Percentiles rank a stretch among this genome's conserved stretches.
phyloP scores from a whole-genome alignment of 2,797 vertebrate species.

The Sebastes alutus region DNA sequence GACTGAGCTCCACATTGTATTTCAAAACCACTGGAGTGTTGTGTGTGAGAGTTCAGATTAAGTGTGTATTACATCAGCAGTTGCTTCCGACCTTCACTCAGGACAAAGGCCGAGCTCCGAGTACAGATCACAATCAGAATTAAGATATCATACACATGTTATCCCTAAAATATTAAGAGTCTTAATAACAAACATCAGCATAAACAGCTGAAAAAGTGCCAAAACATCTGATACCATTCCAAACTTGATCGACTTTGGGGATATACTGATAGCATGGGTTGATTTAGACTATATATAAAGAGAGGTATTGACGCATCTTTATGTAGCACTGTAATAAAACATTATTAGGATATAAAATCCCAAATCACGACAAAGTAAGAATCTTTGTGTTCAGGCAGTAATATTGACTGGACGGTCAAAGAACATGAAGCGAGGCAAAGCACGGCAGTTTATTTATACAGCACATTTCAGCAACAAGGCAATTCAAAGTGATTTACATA shows the following conservation, averaged over 20 bases:
- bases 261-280: not conserved
- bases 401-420: not conserved
- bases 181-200: not conserved
- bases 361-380: not conserved
- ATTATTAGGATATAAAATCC: not conserved
- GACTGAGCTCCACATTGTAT: not conserved
- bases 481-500: not conserved
- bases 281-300: not conserved
- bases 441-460: not conserved
- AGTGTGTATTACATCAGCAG: not conserved
- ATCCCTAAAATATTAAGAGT: not conserved
- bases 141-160: not conserved
- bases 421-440: not conserved
- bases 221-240: not conserved
- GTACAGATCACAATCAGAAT: not conserved
- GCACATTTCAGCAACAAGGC: not conserved
- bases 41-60: not conserved
- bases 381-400: not conserved
- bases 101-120: not conserved
- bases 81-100: not conserved
- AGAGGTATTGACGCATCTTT: not conserved
- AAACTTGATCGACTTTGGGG: not conserved
- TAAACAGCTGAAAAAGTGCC: not conserved
- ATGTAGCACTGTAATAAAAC: not conserved
- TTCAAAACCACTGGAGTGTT: not conserved